Conservation (phyloP, 2,797 vertebrate species). For the Pteronotus mesoamericanus region DNA sequence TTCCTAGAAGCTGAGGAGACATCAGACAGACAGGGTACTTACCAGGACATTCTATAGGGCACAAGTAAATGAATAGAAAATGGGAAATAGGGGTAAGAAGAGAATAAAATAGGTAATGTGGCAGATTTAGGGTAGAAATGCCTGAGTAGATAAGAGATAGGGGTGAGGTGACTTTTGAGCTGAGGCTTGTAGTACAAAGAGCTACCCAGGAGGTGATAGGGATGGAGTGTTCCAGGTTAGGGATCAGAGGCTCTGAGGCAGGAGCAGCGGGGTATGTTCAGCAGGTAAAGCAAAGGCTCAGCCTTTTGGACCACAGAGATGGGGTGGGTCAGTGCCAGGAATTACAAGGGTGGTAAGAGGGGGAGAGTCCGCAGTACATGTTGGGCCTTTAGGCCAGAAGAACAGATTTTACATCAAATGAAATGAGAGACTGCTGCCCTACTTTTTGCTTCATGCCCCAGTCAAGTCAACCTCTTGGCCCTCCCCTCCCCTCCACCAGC, state of each 20-base stretch:
- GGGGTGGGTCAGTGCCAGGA: not conserved
- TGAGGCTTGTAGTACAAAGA: not conserved
- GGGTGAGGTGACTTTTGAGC: not conserved
- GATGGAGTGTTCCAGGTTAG: not conserved
- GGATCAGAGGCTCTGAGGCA: not conserved
- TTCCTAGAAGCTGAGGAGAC: not conserved
- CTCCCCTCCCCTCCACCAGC: no score
- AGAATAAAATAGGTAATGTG: not conserved
- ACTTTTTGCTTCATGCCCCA: not conserved
- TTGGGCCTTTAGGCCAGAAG: not conserved
- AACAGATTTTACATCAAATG: not conserved
- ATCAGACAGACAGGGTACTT: not conserved
- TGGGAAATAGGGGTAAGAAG: not conserved
- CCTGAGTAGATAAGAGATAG: not conserved
- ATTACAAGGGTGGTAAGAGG: accelerated
- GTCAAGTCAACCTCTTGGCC: not conserved
- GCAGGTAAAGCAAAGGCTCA: not conserved
- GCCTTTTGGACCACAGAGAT: not conserved
- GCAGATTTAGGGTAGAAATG: not conserved
- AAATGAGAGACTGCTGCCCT: not conserved
- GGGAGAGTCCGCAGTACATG: not conserved
- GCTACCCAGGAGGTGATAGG: not conserved
- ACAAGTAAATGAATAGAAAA: not conserved
- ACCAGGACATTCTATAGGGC: not conserved
- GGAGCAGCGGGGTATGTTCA: not conserved